Evolutionary conservation across 35 echinoderm and acorn worm species (phyloP).

Genomic region (Ophiothrix spiculata): DNA sequence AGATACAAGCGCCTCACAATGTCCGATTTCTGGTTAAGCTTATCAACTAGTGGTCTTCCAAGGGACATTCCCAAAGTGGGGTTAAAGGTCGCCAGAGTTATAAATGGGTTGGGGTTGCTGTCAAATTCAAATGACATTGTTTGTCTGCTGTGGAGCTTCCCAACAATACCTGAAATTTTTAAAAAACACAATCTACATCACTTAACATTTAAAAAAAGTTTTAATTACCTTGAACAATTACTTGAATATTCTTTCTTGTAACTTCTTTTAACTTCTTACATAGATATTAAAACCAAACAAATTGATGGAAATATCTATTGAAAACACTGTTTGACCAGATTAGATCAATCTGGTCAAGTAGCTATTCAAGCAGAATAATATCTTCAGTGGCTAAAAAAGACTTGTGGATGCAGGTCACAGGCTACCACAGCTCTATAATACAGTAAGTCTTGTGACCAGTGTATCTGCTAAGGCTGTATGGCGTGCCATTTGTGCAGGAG

Average conservation of each 20-base stretch:
- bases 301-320: too few species aligned
- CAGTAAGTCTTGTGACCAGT: too few species aligned
- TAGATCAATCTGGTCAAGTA: background rate
- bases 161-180: constrained; percentile 65
- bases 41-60: constrained; percentile 55
- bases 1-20: constrained; percentile 69
- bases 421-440: too few species aligned
- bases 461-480: too few species aligned
- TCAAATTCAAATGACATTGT: constrained; percentile 88
- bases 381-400: too few species aligned
- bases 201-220: constrained; percentile 38
- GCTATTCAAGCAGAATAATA: too few species aligned
- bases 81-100: constrained; percentile 77
- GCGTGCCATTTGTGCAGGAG: too few species aligned
- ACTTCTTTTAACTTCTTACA: background rate
- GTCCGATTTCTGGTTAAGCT: constrained; percentile 77
- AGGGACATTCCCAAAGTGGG: constrained; percentile 69
- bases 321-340: background rate
- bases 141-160: constrained; percentile 70
- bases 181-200: constrained; percentile 57
- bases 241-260: background rate
- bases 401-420: too few species aligned
- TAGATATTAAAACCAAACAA: too few species aligned
- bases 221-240: background rate
- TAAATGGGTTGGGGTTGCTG: constrained; percentile 60